Conservation (phyloP, 1,140 invertebrate species). For the Pentalonia nigronervosa region DNA sequence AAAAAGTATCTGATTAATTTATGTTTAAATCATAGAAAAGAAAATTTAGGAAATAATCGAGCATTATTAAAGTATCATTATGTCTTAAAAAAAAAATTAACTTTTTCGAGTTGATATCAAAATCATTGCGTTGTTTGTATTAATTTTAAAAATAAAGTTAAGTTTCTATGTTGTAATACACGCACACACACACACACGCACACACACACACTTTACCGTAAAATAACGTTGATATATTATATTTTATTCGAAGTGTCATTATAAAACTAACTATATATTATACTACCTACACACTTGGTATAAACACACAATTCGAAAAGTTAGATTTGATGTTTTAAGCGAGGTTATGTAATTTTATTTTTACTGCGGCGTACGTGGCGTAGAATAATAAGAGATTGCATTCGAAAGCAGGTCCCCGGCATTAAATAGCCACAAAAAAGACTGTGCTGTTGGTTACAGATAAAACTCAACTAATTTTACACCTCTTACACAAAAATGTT, state of each 20-base stretch:
- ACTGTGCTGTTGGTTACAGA: slow-evolving; percentile 38
- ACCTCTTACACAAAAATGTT: slow-evolving; percentile 52
- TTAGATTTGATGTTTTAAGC: neutral
- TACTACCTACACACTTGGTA: neutral
- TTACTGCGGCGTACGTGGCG: neutral
- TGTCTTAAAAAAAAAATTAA: neutral
- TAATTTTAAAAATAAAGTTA: neutral
- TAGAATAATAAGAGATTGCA: neutral
- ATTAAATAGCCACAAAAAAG: neutral
- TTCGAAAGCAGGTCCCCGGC: neutral
- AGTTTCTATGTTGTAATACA: neutral
- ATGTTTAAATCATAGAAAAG: too few species aligned
- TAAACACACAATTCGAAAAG: neutral
- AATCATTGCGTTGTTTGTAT: neutral
- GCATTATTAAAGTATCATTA: neutral
- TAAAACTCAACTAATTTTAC: slow-evolving; percentile 55
- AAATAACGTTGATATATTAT: neutral
- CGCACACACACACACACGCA: neutral
- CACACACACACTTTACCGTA: neutral
- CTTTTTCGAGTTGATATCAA: neutral
- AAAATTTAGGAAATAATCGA: neutral
- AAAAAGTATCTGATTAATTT: too few species aligned
- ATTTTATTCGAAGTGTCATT: neutral
- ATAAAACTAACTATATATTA: neutral
- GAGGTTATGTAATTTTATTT: neutral